Percentiles rank a stretch among this genome's conserved stretches.
These are phyloP conservation scores for Myiopsitta monachus DNA, from an alignment of 2,113 vertebrate genomes.

Conservation along the genomic window DNA sequence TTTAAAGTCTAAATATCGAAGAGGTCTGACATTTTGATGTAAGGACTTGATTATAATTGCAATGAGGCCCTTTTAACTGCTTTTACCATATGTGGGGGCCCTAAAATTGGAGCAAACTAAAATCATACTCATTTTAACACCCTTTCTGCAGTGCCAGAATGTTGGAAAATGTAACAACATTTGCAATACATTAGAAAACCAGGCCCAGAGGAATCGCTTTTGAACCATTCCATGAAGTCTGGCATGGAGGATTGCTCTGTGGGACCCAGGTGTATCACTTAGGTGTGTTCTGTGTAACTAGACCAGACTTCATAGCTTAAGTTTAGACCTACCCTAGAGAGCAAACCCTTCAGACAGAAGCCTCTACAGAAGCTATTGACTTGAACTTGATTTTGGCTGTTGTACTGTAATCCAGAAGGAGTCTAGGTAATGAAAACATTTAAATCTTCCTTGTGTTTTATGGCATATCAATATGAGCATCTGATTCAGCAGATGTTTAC, in stretches of 20 bases:
- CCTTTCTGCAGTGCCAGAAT: conserved; percentile 13
- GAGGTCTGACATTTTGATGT: conserved; percentile 36
- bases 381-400: not conserved
- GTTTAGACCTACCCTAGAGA: not conserved
- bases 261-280: conserved; percentile 1
- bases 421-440: not conserved
- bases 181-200: conserved; percentile 20
- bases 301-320: not conserved
- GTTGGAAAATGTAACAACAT: conserved; percentile 25
- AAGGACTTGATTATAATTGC: conserved; percentile 38
- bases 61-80: conserved; percentile 31
- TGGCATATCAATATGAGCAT: not conserved
- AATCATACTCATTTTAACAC: conserved; percentile 18
- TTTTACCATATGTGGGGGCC: conserved; percentile 18
- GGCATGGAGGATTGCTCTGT: not conserved
- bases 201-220: not conserved
- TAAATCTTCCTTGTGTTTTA: not conserved
- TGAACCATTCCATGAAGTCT: not conserved
- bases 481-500: conserved; percentile 11
- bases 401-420: not conserved
- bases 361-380: not conserved
- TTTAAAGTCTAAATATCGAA: conserved; percentile 39
- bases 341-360: not conserved
- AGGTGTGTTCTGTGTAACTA: not conserved
- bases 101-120: conserved; percentile 21